Base-by-base conservation (phyloP, 35 echinoderm and acorn worm species). In the Patiria miniata region DNA sequence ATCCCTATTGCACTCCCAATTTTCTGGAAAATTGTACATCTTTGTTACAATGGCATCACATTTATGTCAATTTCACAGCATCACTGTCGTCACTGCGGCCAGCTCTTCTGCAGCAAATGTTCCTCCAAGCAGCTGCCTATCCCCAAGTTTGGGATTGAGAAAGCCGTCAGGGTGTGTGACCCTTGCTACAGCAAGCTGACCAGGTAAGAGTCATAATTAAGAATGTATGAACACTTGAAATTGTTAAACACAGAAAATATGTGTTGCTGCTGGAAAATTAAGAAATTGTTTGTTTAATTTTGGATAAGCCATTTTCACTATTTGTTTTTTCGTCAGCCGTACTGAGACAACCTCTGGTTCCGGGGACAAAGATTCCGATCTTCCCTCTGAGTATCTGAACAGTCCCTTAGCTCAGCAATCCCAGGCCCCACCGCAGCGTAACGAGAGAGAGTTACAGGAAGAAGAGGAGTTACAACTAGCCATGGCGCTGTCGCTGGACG, bases 71-170 rank as follows among this genome's bases (percentile, higher is more conserved):
- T 47, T 47, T 47, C 85, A 15, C 33, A 99, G 96, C 96, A 99
- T 82, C 96, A 99, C 78, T 99, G 96, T 47, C 92, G 96, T 78
- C 96, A 99, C 58, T 99, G 96, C 90, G 96, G 96, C 8, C 96
- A 99, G 44, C 86, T 99, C 21, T 99, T 99, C 84, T 98, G 96
- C 37, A 84, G 89, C 77, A 99, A 99, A 68, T 99, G 96, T 38
- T 92, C 96, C 8, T 83, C 93, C 54, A 99, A 99, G 50, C 68
- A 88, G 52, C 51, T 42, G 37, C 73, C 86, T 37, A 99, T 99
- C 36, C 96, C 96, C 42, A 99, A 99, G 82, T 99, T 99, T 95
- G 96, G 96, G 36, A 99, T 95, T 23, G 92, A 95, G 65, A 89
- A 91, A 68, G 80, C 89, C 7, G 96, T 99, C 7, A 56, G 96